Conservation (phyloP, 2,888 invertebrate genomes). For the Nomada goodeniana region DNA sequence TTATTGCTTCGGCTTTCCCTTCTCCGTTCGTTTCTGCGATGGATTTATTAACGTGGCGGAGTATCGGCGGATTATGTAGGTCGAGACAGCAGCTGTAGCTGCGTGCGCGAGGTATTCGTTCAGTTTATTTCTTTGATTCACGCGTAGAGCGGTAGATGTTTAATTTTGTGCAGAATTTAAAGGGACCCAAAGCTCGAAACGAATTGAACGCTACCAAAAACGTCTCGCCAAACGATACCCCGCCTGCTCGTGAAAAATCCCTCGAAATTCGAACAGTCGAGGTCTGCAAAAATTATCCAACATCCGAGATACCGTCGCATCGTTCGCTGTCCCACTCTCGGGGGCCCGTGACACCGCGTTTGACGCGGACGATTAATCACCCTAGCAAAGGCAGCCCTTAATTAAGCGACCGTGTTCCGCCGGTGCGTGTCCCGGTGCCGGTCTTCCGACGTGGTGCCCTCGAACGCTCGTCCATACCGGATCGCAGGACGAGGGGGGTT, state of each 20-base stretch:
- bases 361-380: slow-evolving; percentile 40
- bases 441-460: not conserved
- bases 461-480: not conserved
- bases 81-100: too few species aligned
- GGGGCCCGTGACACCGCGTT: slow-evolving; percentile 4
- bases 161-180: too few species aligned
- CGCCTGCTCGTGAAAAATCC: too few species aligned
- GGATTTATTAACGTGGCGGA: too few species aligned
- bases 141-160: too few species aligned
- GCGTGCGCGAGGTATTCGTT: too few species aligned
- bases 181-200: too few species aligned
- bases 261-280: slow-evolving; percentile 14
- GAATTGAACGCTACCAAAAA: not conserved
- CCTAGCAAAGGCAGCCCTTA: slow-evolving; percentile 45
- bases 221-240: too few species aligned
- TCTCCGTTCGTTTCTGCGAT: too few species aligned
- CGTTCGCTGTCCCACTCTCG: not conserved
- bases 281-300: slow-evolving; percentile 15
- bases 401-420: slow-evolving; percentile 39
- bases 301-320: not conserved
- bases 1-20: too few species aligned
- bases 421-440: not conserved
- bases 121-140: too few species aligned
- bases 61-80: too few species aligned
- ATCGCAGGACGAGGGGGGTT: not conserved